phyloP scores from a whole-genome alignment of 2,888 invertebrate species.

The Danaus chrysippus region DNA sequence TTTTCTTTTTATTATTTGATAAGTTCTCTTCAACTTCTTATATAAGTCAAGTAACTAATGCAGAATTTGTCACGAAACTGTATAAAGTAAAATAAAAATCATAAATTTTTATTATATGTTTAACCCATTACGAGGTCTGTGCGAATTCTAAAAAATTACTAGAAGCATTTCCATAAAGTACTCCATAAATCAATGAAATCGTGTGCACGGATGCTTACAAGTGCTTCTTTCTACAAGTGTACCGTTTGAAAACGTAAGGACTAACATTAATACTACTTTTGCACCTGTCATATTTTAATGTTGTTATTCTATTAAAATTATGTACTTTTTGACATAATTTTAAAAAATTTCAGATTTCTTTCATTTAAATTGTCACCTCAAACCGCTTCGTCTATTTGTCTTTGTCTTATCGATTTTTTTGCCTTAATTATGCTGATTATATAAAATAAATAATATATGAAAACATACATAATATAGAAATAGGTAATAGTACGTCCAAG shows the following conservation, averaged over 20 bases:
- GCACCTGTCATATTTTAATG: conserved; percentile 1
- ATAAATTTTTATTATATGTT: background rate
- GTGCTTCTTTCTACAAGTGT: conserved; percentile 4
- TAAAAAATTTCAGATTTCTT: too few relatives aligned
- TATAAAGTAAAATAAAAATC: background rate
- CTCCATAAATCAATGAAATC: conserved; percentile 4
- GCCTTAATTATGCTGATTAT: too few relatives aligned
- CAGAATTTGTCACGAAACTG: background rate
- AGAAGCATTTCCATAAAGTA: conserved; percentile 7
- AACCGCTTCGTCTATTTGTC: too few relatives aligned
- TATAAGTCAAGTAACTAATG: background rate
- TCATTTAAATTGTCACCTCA: too few relatives aligned
- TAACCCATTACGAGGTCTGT: background rate
- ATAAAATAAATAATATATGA: too few relatives aligned
- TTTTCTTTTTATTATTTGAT: too few relatives aligned
- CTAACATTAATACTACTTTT: conserved; percentile 1
- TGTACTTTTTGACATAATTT: too few relatives aligned
- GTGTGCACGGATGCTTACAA: background rate
- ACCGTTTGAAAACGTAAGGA: background rate
- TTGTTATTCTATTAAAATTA: too few relatives aligned
- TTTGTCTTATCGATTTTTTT: too few relatives aligned
- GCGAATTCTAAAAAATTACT: background rate
- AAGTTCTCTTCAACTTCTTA: too few relatives aligned
- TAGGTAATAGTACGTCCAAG: too few relatives aligned
- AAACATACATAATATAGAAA: too few relatives aligned